A percentile compares a stretch with the other conserved stretches of the same genome.
Conservation (phyloP, 1,140 invertebrate species). For the Sarcophaga bullata region DNA sequence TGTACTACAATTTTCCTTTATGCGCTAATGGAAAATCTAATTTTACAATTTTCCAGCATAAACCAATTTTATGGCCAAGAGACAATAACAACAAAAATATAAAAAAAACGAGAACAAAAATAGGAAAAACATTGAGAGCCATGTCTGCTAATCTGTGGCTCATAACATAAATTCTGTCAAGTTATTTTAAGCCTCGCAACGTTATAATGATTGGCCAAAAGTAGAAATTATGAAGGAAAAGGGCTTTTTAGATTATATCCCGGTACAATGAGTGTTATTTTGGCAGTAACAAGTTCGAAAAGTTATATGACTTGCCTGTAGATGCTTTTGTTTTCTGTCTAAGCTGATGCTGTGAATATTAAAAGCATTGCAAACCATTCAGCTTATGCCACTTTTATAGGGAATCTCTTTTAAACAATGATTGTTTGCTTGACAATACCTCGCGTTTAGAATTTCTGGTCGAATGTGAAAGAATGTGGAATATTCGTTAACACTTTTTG, state of each 20-base stretch:
- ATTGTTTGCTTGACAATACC: not conserved
- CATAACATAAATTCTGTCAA: constrained; percentile 14
- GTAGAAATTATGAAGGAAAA: not conserved
- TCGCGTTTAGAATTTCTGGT: not conserved
- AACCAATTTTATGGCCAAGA: constrained; percentile 32
- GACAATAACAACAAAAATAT: not conserved
- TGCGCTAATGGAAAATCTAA: constrained; percentile 35
- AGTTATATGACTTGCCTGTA: not conserved
- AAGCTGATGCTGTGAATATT: constrained; percentile 20
- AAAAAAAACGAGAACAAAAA: too few species aligned
- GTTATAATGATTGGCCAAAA: constrained; percentile 10
- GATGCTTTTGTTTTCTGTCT: not conserved
- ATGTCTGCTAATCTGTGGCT: constrained; percentile 14
- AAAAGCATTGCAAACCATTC: constrained; percentile 1
- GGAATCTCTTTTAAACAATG: not conserved
- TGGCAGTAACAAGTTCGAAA: not conserved
- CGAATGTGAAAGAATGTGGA: too few species aligned
- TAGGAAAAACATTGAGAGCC: not conserved
- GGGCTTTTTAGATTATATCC: not conserved
- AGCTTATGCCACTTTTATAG: not conserved
- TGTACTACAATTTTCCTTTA: not conserved
- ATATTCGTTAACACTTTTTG: too few species aligned
- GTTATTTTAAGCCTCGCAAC: not conserved
- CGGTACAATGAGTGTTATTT: constrained; percentile 19
- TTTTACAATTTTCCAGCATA: constrained; percentile 30